Evolutionary conservation across 1,140 invertebrate genomes (phyloP).

Genomic region (Pseudachorutes palmiensis): DNA sequence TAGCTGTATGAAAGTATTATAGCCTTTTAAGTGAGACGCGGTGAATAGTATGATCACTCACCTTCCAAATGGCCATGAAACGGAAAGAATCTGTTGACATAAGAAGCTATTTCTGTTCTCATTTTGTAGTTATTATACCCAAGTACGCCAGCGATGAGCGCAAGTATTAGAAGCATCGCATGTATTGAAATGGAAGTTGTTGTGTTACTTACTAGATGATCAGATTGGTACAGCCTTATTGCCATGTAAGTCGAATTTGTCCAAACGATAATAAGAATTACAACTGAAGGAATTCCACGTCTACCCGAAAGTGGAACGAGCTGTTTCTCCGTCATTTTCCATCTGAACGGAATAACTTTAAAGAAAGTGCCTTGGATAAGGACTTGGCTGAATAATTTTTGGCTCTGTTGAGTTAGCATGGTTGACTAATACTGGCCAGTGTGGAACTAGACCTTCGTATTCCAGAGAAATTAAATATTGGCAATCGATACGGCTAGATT

Average conservation of each 20-base stretch:
- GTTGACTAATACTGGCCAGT: too few species aligned
- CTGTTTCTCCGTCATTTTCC: background rate
- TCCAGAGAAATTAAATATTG: too few species aligned
- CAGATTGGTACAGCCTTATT: background rate
- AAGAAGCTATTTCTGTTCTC: background rate
- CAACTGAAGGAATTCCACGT: background rate
- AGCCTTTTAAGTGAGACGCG: background rate
- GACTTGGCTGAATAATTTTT: background rate
- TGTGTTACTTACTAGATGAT: background rate
- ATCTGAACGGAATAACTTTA: background rate
- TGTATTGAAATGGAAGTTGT: background rate
- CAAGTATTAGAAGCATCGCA: background rate
- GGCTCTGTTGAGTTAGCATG: background rate
- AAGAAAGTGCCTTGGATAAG: background rate
- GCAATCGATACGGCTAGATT: too few species aligned
- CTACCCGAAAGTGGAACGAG: background rate
- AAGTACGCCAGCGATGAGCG: background rate
- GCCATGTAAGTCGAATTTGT: background rate
- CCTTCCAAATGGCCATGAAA: background rate
- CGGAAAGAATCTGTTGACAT: background rate
- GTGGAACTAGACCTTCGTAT: too few species aligned
- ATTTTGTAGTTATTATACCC: background rate
- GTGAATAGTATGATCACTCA: background rate
- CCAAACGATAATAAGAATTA: background rate
- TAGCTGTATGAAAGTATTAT: background rate